Evolutionary conservation across 2,888 invertebrate genomes (phyloP).

Genomic region (Epinotia nisella): DNA sequence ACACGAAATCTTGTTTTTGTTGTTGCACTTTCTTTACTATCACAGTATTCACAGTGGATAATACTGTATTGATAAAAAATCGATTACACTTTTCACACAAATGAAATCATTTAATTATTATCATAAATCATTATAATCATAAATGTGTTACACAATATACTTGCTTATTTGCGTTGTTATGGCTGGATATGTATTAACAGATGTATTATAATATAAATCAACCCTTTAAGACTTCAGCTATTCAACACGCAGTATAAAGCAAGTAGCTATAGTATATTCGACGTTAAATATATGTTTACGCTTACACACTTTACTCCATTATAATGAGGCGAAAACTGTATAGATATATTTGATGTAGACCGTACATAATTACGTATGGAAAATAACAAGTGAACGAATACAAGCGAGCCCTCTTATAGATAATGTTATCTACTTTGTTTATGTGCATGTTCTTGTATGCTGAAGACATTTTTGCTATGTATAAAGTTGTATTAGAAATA

Average conservation of each 20-base stretch:
- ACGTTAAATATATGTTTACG: background rate
- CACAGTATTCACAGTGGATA: too few species aligned
- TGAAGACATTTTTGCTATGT: background rate
- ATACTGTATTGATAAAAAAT: background rate
- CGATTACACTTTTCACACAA: background rate
- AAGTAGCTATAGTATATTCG: background rate
- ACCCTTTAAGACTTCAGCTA: background rate
- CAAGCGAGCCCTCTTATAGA: slow-evolving; percentile 7
- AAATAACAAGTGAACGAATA: slow-evolving; percentile 24
- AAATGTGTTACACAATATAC: background rate
- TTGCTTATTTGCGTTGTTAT: background rate
- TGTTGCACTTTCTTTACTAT: background rate
- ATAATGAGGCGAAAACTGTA: background rate
- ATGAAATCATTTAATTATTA: too few species aligned
- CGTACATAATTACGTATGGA: background rate
- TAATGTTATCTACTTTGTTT: slow-evolving; percentile 22
- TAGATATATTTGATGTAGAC: background rate
- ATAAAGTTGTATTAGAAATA: too few species aligned
- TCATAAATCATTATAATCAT: background rate
- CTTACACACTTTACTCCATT: too few species aligned
- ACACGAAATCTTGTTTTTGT: too few species aligned
- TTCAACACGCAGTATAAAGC: background rate
- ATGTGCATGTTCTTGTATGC: background rate
- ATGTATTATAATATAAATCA: too few species aligned
- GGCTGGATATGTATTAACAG: background rate